Base-by-base conservation (phyloP, 1,140 invertebrate species). In the Stratiolaelaps scimitus region DNA sequence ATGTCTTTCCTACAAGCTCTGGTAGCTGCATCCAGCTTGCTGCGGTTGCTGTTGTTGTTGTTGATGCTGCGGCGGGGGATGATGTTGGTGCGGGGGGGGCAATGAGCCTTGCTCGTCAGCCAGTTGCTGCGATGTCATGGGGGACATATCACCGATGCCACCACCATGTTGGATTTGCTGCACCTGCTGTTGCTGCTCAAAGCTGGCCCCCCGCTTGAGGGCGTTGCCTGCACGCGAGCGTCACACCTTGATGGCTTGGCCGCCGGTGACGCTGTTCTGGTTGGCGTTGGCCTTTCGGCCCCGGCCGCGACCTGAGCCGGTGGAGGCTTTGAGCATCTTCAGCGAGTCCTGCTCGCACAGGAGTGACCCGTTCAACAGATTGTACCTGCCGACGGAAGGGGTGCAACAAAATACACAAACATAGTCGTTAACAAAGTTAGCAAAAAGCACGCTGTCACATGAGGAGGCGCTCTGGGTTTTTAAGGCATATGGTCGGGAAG, bases 291-390 rank as follows among this genome's bases (percentile, higher is more conserved):
- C 53, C 34, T 60, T 60, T 29, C 53, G 53, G 20, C 53, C 68
- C 67, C 69, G 40, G 19, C 66, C 69, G n/a, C 69, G 67, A 19
- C 60, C 69, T 23, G 69, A 47, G 40, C 26, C 47, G 43, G 60
- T 66, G 28, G 69, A 65, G 26, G 67, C 65, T 53, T 91, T 91
- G 73, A 89, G 80, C 72, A 90, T 81, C 78, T 92, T 92, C 74
- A 89, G 86, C 83, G 87, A 92, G 78, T 92, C 89, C 76, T 89
- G 85, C 77, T 92, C 89, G 80, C 89, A 92, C 29, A 92, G 83
- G 69, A 89, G 80, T 71, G 83, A 84, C 43, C 88, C 88, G 70
- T 86, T 85, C 69, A 90, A 76, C 76, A 91, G 82, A 74, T 88
- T 86, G 78, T 89, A 91, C 76, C 84, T 76, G 53, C 15, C 34